These are phyloP conservation scores for Pholis gunnellus DNA, from an alignment of 2,113 vertebrate species.

Conservation along the genomic window DNA sequence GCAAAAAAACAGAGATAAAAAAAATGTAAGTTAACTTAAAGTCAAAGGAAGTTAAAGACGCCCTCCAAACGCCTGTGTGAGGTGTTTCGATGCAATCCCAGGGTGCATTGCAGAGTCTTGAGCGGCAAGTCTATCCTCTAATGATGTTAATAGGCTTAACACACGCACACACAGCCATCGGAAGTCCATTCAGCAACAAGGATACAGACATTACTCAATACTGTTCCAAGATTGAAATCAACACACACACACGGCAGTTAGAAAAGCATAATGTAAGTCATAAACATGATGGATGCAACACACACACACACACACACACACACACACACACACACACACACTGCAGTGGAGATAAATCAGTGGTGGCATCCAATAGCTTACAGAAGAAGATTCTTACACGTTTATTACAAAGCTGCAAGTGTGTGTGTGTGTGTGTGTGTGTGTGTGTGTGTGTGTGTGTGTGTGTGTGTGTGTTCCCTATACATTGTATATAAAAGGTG, in stretches of 20 bases:
- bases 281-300: constrained; percentile 27
- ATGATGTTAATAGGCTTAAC: constrained; percentile 29
- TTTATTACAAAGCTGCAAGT: constrained; percentile 17
- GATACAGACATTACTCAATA: neutral
- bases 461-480: neutral
- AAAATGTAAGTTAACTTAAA: too few relatives aligned
- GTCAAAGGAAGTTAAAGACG: neutral
- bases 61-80: neutral
- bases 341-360: constrained; percentile 44
- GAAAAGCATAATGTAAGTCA: constrained; percentile 6
- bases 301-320: constrained; percentile 11
- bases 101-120: constrained; percentile 36
- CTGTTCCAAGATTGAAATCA: neutral
- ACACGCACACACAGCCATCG: neutral
- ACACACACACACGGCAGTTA: neutral
- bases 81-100: constrained; percentile 21
- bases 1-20: neutral
- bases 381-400: neutral
- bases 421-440: constrained; percentile 10
- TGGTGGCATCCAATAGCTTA: constrained; percentile 6
- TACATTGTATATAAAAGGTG: neutral
- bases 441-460: constrained; percentile 2
- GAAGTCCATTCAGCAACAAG: neutral
- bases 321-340: constrained; percentile 34
- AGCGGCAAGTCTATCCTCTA: constrained; percentile 17